Evolutionary conservation across 2,888 invertebrate species (phyloP), one percentile per base, ranked within the genome.

Genomic region (Cryptus viduatorius): DNA sequence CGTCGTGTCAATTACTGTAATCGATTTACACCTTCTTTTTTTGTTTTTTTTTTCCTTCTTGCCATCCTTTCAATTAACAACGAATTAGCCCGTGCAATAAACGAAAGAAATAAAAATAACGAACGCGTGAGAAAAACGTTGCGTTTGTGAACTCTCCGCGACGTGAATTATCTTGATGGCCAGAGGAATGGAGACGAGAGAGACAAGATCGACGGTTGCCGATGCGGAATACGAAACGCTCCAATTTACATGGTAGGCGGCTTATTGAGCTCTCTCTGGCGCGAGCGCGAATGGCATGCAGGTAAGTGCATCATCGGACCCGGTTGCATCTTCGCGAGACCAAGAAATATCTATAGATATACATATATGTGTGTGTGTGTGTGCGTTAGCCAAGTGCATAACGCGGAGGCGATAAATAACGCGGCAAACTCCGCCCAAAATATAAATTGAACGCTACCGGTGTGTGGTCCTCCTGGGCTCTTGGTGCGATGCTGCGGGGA

Each of bases 361-460:
- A 37, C 0, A 37, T n/a, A n/a, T n/a, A n/a, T n/a, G n/a, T n/a
- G n/a, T n/a, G n/a, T 37, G 7, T 37, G 37, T 8, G 37, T 37
- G 37, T 37, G 37, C 7, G 46, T 31, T 50, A 37, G 53, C 69
- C 67, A 37, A 29, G 72, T 48, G 59, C 64, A 78, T 73, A 75
- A 53, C 59, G 69, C 50, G 14, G 31, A 67, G 68, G 90, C 89
- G 89, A 91, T 91, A 91, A 91, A 91, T 91, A 91, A 91, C 89
- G 87, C 78, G 50, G 37, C 82, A 89, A 79, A 91, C 91, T 90
- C 91, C 91, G 91, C 91, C 91, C 91, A 91, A 91, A 91, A 91
- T 91, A 91, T 91, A 91, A 91, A 91, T 91, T 91, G 91, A 91
- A 90, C 89, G 91, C 90, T 91, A 91, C 91, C 90, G 90, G 91